Evolutionary conservation across 2,797 vertebrate genomes (phyloP).

Genomic region (Gallinago solitaria): DNA sequence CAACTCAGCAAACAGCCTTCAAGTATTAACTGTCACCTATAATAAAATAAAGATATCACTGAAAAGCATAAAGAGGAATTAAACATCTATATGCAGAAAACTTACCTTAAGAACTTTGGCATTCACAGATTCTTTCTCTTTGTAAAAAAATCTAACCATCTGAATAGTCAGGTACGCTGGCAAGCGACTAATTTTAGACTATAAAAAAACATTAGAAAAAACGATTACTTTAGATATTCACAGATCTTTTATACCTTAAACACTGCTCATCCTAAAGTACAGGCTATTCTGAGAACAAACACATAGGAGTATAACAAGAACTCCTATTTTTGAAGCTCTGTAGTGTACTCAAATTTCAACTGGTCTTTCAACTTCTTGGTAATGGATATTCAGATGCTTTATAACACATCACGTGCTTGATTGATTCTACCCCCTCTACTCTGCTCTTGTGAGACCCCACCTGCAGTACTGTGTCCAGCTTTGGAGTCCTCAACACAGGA

Average conservation of each 20-base stretch:
- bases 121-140: conserved; percentile 99
- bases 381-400: not conserved
- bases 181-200: conserved; percentile 96
- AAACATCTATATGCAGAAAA: not conserved
- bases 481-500: no score
- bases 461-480: no score
- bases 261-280: not conserved
- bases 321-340: not conserved
- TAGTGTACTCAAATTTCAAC: not conserved
- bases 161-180: conserved; percentile 97
- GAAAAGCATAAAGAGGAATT: not conserved
- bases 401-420: not conserved
- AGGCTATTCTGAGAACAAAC: not conserved
- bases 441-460: no score
- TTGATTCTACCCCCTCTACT: no score
- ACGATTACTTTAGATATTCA: conserved; percentile 4
- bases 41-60: not conserved
- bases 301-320: not conserved
- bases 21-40: not conserved
- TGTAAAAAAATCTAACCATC: conserved; percentile 99
- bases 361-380: not conserved
- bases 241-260: not conserved
- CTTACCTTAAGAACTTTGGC: conserved; percentile 97
- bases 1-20: not conserved
- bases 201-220: not conserved